These are phyloP conservation scores for Eilema griseolum DNA, from an alignment of 2,888 invertebrate genomes.

Conservation along the genomic window DNA sequence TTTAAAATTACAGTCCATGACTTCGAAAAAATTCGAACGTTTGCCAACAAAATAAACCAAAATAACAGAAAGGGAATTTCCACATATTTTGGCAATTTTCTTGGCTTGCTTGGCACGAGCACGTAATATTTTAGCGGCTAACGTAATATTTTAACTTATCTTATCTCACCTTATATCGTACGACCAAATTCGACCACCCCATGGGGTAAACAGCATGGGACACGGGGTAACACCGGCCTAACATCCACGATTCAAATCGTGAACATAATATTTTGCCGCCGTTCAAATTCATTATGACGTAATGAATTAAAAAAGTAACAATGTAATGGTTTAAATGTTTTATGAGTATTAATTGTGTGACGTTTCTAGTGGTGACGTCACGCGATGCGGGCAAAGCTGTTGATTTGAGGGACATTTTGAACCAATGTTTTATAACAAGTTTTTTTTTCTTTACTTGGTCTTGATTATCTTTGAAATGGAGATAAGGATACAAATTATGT, in stretches of 20 bases:
- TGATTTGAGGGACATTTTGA: constrained; percentile 21
- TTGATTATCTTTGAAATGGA: too few relatives aligned
- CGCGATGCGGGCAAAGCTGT: constrained; percentile 49
- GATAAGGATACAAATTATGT: too few relatives aligned
- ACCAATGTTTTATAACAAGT: neutral
- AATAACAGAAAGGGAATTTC: neutral
- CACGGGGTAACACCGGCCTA: constrained; percentile 23
- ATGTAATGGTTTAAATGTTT: constrained; percentile 68
- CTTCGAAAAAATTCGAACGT: neutral
- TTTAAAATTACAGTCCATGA: neutral
- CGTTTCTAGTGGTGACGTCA: constrained; percentile 54
- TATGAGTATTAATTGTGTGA: constrained; percentile 75
- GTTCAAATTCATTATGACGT: constrained; percentile 74
- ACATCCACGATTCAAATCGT: constrained; percentile 67
- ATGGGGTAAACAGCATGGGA: constrained; percentile 7
- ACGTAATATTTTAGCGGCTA: constrained; percentile 44
- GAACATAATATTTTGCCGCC: constrained; percentile 73
- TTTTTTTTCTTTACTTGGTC: neutral
- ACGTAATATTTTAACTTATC: constrained; percentile 49
- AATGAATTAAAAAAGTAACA: constrained; percentile 76
- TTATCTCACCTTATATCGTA: constrained; percentile 56
- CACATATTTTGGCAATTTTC: neutral
- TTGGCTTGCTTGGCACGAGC: constrained; percentile 15
- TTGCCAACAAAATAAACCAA: neutral
- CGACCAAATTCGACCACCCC: constrained; percentile 45